phyloP scores from a whole-genome alignment of 2,113 vertebrate species.

The Micromys minutus region DNA sequence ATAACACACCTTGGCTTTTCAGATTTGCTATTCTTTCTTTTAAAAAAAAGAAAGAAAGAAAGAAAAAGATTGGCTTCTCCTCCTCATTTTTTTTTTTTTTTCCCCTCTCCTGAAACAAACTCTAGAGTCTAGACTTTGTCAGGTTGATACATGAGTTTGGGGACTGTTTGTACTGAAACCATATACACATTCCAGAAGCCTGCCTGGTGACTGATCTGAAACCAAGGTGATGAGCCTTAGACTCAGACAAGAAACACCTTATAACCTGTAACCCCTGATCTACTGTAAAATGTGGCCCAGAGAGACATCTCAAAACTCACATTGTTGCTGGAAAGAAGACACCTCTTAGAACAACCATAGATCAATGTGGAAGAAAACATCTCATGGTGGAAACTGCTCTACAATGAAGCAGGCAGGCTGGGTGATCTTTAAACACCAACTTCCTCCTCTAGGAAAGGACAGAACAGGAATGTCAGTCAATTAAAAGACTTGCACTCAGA shows the following conservation, averaged over 20 bases:
- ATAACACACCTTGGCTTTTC: constrained; percentile 60
- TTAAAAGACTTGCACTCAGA: background rate
- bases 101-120: constrained; percentile 65
- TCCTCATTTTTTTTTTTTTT: constrained; percentile 45
- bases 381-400: background rate
- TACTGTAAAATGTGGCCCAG: background rate
- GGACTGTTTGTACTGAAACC: constrained; percentile 62
- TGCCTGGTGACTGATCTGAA: constrained; percentile 47
- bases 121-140: constrained; percentile 68
- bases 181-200: constrained; percentile 58
- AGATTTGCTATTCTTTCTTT: constrained; percentile 17
- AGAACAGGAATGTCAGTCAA: background rate
- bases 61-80: background rate
- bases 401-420: background rate
- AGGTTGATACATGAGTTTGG: constrained; percentile 74
- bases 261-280: background rate
- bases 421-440: background rate
- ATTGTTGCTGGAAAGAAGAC: background rate
- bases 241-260: background rate
- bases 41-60: no score
- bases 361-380: background rate
- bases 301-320: background rate
- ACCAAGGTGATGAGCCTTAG: background rate
- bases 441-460: background rate
- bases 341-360: background rate